Conservation (phyloP, 2,797 vertebrate genomes). For the Menidia menidia region DNA sequence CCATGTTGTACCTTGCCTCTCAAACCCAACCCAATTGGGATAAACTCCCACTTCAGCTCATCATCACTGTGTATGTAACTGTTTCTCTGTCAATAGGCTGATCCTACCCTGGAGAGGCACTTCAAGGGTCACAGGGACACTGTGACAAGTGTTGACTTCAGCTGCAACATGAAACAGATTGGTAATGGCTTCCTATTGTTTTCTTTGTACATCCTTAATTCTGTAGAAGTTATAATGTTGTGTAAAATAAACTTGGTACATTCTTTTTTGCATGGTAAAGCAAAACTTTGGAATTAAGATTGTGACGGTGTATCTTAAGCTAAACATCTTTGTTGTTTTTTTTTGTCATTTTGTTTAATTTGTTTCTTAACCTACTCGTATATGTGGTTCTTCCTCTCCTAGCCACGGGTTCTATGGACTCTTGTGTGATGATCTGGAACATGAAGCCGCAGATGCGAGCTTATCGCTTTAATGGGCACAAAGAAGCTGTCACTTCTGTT, state of each 20-base stretch:
- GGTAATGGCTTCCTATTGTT: conserved; percentile 77
- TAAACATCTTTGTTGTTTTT: neutral
- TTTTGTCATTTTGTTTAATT: neutral
- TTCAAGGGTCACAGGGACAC: conserved; percentile 95
- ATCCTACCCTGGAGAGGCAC: conserved; percentile 91
- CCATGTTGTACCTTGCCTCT: no score
- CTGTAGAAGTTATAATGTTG: neutral
- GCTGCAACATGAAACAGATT: conserved; percentile 89
- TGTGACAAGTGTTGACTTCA: conserved; percentile 92
- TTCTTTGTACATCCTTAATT: neutral
- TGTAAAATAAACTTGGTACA: no score
- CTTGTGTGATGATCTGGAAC: conserved; percentile 95
- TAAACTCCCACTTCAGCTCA: no score
- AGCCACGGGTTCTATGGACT: conserved; percentile 94
- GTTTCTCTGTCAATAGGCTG: conserved; percentile 81
- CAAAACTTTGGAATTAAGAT: neutral
- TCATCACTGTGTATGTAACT: neutral
- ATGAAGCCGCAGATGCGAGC: conserved; percentile 93
- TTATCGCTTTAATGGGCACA: conserved; percentile 93
- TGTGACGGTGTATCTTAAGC: neutral
- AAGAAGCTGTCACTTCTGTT: conserved; percentile 89
- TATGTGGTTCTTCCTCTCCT: conserved; percentile 19
- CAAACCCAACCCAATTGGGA: no score
- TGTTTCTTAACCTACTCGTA: neutral
- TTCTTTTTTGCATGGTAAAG: no score